These are phyloP conservation scores for Leptocoma aspasia DNA, from an alignment of 2,113 vertebrate genomes.

Conservation along the genomic window DNA sequence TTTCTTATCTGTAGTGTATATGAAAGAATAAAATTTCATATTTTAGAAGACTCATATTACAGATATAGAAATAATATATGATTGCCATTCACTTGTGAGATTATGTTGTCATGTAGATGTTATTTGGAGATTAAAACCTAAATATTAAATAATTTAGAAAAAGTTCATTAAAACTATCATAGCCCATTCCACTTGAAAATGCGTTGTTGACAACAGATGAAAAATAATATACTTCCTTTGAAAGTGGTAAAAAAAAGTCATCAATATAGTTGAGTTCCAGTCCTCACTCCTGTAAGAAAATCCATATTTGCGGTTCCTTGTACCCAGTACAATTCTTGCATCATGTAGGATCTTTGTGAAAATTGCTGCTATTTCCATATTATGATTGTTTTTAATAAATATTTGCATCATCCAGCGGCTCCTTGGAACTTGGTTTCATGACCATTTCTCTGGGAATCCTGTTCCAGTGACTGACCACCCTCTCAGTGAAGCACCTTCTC, in stretches of 20 bases:
- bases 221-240: not conserved
- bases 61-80: not conserved
- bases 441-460: not conserved
- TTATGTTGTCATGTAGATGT: not conserved
- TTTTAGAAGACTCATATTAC: not conserved
- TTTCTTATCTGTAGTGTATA: not conserved
- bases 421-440: not conserved
- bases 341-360: not conserved
- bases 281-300: not conserved
- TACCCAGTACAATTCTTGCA: not conserved
- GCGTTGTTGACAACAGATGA: not conserved
- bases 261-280: not conserved
- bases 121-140: not conserved
- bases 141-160: not conserved
- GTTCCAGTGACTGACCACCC: accelerated
- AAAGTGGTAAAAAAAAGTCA: not conserved
- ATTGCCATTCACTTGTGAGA: not conserved
- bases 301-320: not conserved
- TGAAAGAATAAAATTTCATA: not conserved
- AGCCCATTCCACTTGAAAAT: not conserved
- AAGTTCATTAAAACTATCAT: not conserved
- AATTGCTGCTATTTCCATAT: not conserved
- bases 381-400: not conserved
- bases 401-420: accelerated
- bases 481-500: not conserved